Percentiles rank a stretch among this genome's conserved stretches.
Conservation (phyloP, 2,113 vertebrate species). For the Prionailurus viverrinus region DNA sequence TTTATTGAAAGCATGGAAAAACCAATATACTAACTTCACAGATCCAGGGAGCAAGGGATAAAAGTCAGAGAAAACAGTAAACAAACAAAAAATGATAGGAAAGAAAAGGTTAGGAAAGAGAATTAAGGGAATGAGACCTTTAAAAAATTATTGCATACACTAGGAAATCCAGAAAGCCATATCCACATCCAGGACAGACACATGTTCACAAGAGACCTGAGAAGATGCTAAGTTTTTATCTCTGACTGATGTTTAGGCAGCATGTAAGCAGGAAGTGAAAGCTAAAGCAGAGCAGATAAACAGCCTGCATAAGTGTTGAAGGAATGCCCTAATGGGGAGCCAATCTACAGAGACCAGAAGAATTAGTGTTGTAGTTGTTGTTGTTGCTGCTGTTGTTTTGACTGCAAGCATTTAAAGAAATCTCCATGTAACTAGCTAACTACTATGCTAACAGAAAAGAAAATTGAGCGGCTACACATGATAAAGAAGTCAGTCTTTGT, state of each 20-base stretch:
- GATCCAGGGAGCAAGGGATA: neutral
- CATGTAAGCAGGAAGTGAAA: neutral
- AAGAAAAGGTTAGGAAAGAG: neutral
- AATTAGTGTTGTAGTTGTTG: neutral
- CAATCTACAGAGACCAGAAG: neutral
- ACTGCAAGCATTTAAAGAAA: neutral
- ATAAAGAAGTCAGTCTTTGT: neutral
- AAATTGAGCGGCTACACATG: neutral
- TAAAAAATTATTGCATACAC: neutral
- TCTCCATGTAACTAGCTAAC: neutral
- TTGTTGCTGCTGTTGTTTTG: neutral
- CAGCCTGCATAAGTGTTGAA: neutral
- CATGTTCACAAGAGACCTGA: neutral
- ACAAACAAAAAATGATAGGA: neutral
- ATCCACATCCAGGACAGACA: neutral
- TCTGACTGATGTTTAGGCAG: neutral
- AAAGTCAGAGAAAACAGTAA: neutral
- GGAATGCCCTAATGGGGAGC: neutral
- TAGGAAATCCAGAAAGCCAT: neutral
- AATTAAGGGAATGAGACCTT: neutral
- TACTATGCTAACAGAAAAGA: neutral
- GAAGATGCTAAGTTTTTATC: neutral
- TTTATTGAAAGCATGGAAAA: neutral
- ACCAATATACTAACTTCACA: neutral
- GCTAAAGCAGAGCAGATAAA: neutral